Evolutionary conservation across 2,797 vertebrate genomes (phyloP), one percentile per base, ranked within the genome.

Genomic region (Hydrolagus colliei): DNA sequence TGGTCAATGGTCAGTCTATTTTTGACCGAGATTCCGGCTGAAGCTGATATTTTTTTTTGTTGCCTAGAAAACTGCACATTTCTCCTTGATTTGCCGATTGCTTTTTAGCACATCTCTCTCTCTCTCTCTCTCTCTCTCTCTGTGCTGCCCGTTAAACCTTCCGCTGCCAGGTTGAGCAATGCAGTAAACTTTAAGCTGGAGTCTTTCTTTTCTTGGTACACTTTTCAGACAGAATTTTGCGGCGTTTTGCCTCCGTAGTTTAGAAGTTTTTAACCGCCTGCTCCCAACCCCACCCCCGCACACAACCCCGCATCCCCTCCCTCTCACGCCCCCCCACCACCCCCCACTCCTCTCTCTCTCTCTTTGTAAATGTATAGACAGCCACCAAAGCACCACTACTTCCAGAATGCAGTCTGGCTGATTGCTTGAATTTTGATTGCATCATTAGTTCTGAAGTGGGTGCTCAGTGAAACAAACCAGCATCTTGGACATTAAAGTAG

Each of bases 361-460:
- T 52, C 41, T 52, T 6, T 52, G 41, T 35, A 41, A 84, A 41
- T 71, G 65, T 71, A 84, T 18, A 84, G 79, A 90, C 91, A 89
- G 92, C 92, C 92, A 91, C 92, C 41, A 52, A 93, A 92, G 93
- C 93, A 91, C 92, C 93, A 88, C 91, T 89, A 90, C 93, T 92
- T 93, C 92, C 92, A 91, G 92, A 90, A 91, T 92, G 91, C 93
- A 91, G 93, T 92, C 94, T 93, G 93, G 93, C 94, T 95, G 95
- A 95, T 95, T 94, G 95, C 95, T 92, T 93, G 93, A 92, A 92
- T 92, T 94, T 92, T 94, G 94, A 95, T 95, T 95, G 95, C 94
- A 96, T 95, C 95, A 95, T 96, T 95, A 96, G 94, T 93, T 92
- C 92, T 95, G 93, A 93, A 95, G 95, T 94, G 93, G 94, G 93